phyloP scores from a whole-genome alignment of 2,797 vertebrate genomes.

The Spinus olivaceus region DNA sequence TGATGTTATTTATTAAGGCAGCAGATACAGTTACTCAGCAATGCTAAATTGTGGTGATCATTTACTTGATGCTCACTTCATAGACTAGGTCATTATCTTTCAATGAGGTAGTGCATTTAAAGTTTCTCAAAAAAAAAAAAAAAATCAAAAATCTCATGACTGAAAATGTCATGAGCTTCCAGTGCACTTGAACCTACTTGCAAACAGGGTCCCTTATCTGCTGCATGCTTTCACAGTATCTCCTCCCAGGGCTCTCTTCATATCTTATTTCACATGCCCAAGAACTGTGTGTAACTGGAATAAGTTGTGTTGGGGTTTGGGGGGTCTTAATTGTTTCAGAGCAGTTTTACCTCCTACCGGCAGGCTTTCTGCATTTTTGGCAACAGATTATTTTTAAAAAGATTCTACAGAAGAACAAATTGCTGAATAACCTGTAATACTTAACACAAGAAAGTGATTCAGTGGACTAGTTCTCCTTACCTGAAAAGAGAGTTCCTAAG shows the following conservation, averaged over 20 bases:
- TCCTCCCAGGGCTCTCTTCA: background rate
- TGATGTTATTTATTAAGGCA: background rate
- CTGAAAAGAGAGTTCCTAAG: background rate
- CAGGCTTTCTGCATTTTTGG: background rate
- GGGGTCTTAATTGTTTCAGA: background rate
- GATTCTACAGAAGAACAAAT: fast-evolving
- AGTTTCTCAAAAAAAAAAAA: background rate
- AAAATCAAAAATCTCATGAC: background rate
- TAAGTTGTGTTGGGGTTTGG: background rate
- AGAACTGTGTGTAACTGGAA: background rate
- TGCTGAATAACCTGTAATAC: background rate
- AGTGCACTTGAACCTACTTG: background rate
- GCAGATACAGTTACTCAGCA: background rate
- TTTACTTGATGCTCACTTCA: background rate
- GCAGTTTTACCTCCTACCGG: background rate
- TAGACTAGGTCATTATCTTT: background rate
- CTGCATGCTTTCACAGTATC: background rate
- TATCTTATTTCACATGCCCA: background rate
- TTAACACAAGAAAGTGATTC: background rate
- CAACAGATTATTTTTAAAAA: background rate
- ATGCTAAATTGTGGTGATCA: background rate
- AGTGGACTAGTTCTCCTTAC: background rate
- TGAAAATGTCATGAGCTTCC: background rate
- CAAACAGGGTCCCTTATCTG: background rate
- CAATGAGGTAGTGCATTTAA: background rate